Evolutionary conservation across 2,888 invertebrate species (phyloP), one percentile per base, ranked within the genome.

Genomic region (Eulithis testata): DNA sequence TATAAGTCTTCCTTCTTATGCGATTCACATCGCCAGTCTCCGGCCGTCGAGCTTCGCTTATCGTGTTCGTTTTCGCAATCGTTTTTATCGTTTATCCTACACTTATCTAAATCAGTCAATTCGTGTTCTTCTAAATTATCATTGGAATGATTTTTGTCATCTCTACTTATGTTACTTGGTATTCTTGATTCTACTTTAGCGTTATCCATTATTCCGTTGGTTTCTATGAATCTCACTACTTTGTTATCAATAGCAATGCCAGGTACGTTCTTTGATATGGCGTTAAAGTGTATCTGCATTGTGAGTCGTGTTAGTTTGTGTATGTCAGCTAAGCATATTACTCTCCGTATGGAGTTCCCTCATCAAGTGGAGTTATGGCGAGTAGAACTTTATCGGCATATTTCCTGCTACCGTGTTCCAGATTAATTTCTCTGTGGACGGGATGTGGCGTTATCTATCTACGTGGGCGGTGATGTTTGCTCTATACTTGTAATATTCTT

Each of bases 361-460:
- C 66, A 77, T 81, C 76, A 75, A 76, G 72, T 78, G 75, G 73
- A 73, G 70, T 72, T 80, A 75, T 49, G 76, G 69, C 71, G 70
- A 70, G 68, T 68, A 68, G 65, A 73, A 74, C 76, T 81, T 84
- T 89, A 88, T 89, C 89, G 76, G 80, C 88, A 87, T 88, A 80
- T 81, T 90, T 91, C 89, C 90, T 86, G 88, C 85, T 80, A 78
- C 85, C 83, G 83, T 84, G 86, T 84, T 81, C 89, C 82, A 88
- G 89, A 89, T 88, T 89, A 90, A 87, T 88, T 89, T 88, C 88
- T 89, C 88, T 87, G 80, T 78, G 85, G 82, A 85, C 87, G 87
- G 86, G 89, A 89, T 85, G 87, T 83, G 79, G 79, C 77, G 86
- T 87, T 90, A 90, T 89, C 89, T 82, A 68, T 71, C 85, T 73